Evolutionary conservation across 2,797 vertebrate genomes (phyloP).

Genomic region (Eleutherodactylus coqui): DNA sequence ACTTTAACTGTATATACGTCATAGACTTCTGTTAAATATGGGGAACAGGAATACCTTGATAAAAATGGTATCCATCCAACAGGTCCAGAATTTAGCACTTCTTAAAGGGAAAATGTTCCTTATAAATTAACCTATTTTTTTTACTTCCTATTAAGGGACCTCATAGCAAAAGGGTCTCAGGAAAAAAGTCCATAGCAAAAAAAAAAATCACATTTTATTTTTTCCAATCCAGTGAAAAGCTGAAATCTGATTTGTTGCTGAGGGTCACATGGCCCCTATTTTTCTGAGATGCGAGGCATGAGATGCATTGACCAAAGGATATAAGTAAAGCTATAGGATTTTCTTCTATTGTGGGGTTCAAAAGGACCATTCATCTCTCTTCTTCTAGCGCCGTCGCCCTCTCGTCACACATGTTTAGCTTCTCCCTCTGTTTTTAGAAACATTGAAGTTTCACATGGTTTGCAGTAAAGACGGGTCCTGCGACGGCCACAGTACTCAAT

Average conservation of each 20-base stretch:
- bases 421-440: background rate
- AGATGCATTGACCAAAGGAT: background rate
- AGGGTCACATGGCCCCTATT: background rate
- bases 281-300: background rate
- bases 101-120: background rate
- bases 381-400: background rate
- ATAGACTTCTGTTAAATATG: background rate
- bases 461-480: background rate
- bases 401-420: background rate
- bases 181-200: background rate
- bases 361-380: background rate
- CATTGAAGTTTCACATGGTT: background rate
- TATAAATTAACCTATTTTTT: background rate
- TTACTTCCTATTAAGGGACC: background rate
- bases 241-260: background rate
- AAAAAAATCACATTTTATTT: background rate
- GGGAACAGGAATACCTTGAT: conserved; percentile 17
- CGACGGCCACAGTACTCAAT: background rate
- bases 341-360: background rate
- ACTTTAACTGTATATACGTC: conserved; percentile 10
- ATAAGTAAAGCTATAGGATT: background rate
- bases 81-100: conserved; percentile 15
- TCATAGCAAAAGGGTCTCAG: background rate
- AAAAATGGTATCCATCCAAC: background rate
- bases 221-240: background rate